Evolutionary conservation across 2,888 invertebrate species (phyloP), one percentile per base, ranked within the genome.

Genomic region (Apamea sordens): DNA sequence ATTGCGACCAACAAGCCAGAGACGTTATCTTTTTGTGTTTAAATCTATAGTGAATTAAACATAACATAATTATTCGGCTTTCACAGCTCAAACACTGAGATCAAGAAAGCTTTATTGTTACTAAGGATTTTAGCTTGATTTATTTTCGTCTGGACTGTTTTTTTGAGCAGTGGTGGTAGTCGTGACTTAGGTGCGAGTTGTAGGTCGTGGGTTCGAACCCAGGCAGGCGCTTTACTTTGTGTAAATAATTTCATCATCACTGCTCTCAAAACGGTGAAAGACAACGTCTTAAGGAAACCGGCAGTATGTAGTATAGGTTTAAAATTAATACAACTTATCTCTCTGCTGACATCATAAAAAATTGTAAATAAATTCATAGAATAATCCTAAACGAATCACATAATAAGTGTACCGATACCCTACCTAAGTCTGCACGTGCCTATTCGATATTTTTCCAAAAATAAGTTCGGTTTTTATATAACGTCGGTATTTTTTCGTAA

Each of bases 401-500:
- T 56, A 13, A 44, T 2, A 80, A 36, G 47, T 47, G 24, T 32
- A 63, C 18, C 18, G 11, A 56, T 36, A 64, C 13, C 36, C 13
- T 28, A 64, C 32, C 41, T 67, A 65, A 44, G 32, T 67, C 2
- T 36, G 8, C 24, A 10, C 15, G 36, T 41, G 15, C 21, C 15
- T 61, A 53, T 28, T 21, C 64, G 24, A 68, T 61, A 79, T 63
- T 67, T 61, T 79, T 56, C 47, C 28, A 61, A 63, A 77, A 41
- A 73, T 8, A 47, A n/a, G 15, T 50, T 56, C 21, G 5, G 5
- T 5, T 61, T 65, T 74, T 82, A 67, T 50, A 28, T 47, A 50
- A 67, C 63, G 72, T 61, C 21, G 21, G 32, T 47, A 61, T 41
- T 70, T 70, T 81, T 36, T 80, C 73, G 68, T 47, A 67, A 67